phyloP scores from a whole-genome alignment of 2,113 vertebrate species.

The Sceloporus tristichus region DNA sequence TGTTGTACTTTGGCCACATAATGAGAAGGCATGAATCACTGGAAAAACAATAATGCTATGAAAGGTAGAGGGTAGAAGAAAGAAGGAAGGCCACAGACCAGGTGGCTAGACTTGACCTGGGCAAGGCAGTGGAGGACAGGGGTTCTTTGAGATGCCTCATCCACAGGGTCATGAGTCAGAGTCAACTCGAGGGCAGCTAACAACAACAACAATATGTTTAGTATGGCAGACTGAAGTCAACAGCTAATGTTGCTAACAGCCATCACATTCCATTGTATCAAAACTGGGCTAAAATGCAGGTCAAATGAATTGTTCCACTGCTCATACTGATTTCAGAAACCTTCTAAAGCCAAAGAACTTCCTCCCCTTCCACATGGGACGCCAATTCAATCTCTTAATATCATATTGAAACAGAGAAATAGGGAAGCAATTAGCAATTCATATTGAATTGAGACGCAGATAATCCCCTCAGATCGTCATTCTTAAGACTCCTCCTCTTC shows the following conservation, averaged over 20 bases:
- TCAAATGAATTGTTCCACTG: background rate
- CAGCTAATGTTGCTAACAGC: background rate
- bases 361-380: background rate
- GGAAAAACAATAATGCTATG: too few species aligned
- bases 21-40: too few species aligned
- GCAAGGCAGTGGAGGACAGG: too few species aligned
- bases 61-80: too few species aligned
- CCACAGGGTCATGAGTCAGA: too few species aligned
- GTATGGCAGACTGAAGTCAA: background rate
- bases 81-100: too few species aligned
- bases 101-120: too few species aligned
- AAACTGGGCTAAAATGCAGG: background rate
- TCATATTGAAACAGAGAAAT: background rate
- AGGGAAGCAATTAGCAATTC: background rate
- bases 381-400: background rate
- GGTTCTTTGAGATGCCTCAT: too few species aligned
- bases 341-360: background rate
- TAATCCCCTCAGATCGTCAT: background rate
- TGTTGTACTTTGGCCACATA: too few species aligned
- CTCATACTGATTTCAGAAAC: background rate
- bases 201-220: background rate
- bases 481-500: background rate
- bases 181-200: too few species aligned
- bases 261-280: background rate
- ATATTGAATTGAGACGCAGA: background rate